phyloP scores from a whole-genome alignment of 2,113 vertebrate species.

The Megaptera novaeangliae region DNA sequence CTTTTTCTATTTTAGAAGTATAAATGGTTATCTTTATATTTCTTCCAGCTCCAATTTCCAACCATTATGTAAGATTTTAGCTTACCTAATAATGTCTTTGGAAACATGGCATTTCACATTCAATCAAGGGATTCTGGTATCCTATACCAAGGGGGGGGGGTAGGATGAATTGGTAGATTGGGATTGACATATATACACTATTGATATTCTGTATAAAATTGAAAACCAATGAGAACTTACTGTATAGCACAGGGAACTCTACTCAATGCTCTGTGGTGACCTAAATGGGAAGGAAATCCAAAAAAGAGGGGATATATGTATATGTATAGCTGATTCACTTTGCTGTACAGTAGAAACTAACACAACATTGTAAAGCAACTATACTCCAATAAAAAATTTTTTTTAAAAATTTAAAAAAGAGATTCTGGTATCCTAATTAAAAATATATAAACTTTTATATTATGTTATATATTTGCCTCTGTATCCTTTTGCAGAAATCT shows the following conservation, averaged over 20 bases:
- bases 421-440: background rate
- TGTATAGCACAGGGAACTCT: no score
- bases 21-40: background rate
- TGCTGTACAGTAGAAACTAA: no score
- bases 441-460: background rate
- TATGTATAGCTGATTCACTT: no score
- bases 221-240: no score
- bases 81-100: background rate
- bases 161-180: no score
- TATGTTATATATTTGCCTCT: background rate
- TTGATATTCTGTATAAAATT: no score
- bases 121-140: background rate
- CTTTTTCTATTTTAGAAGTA: constrained; percentile 30
- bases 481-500: background rate
- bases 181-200: no score
- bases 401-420: background rate
- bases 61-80: constrained; percentile 8
- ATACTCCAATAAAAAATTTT: no score
- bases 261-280: no score
- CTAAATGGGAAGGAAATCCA: no score
- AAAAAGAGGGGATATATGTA: no score
- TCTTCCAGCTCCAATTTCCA: background rate
- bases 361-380: no score
- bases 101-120: constrained; percentile 5
- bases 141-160: background rate